Percentiles rank a stretch among this genome's conserved stretches.
Conservation (phyloP, 2,113 vertebrate genomes). For the Lontra canadensis region DNA sequence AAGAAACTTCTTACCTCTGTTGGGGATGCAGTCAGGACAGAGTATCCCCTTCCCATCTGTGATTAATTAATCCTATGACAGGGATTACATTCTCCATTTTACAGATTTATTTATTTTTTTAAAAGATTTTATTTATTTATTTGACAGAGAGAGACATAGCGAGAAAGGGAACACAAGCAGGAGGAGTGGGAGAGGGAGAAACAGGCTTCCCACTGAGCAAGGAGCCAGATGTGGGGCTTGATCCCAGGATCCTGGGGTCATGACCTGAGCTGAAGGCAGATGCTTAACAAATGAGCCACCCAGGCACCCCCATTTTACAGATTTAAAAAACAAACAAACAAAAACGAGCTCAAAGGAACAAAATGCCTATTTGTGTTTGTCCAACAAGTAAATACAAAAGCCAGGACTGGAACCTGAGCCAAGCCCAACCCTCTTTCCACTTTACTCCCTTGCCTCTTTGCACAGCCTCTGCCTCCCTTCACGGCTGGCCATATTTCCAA, state of each 20-base stretch:
- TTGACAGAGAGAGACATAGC: too few species aligned
- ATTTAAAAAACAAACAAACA: neutral
- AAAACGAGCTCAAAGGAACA: neutral
- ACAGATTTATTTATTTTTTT: neutral
- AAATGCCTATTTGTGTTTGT: neutral
- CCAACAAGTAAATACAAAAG: neutral
- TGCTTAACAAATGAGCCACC: too few species aligned
- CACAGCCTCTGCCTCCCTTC: too few species aligned
- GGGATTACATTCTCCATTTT: neutral
- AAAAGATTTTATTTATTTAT: too few species aligned
- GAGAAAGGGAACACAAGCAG: too few species aligned
- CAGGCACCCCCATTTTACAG: too few species aligned
- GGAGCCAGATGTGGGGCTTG: too few species aligned
- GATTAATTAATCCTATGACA: neutral
- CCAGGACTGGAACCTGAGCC: neutral
- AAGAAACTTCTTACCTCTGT: neutral
- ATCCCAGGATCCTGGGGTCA: too few species aligned
- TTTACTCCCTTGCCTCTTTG: neutral
- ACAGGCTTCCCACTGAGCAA: too few species aligned
- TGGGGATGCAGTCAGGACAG: neutral
- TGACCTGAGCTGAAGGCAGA: too few species aligned
- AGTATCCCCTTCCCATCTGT: neutral
- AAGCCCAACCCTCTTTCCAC: neutral
- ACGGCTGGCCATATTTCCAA: neutral
- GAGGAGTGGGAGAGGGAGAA: too few species aligned